phyloP scores from a whole-genome alignment of 92 coral and sea anemone species.

The Montipora capitata region DNA sequence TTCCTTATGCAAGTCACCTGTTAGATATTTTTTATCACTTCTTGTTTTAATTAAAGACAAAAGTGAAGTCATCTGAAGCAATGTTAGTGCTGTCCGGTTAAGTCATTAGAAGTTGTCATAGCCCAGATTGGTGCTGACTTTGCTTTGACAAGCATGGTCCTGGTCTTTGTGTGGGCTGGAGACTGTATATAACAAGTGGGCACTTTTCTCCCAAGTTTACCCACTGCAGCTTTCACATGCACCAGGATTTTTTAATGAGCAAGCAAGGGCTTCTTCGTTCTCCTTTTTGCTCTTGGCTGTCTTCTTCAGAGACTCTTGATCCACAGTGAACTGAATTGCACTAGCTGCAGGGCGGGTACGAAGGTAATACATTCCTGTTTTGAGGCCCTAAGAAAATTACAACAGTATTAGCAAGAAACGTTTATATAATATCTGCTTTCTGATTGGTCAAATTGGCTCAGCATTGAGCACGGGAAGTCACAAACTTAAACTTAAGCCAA shows the following conservation, averaged over 20 bases:
- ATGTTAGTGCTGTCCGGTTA: too few relatives aligned
- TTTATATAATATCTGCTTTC: neutral
- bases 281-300: slow-evolving; percentile 60
- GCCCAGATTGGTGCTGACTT: too few relatives aligned
- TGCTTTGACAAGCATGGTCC: too few relatives aligned
- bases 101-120: too few relatives aligned
- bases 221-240: slow-evolving; percentile 96
- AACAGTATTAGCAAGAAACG: neutral
- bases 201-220: slow-evolving; percentile 8
- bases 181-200: neutral
- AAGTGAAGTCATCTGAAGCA: too few relatives aligned
- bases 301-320: slow-evolving; percentile 86
- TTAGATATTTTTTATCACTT: too few relatives aligned
- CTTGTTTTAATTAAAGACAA: too few relatives aligned
- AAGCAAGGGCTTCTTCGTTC: slow-evolving; percentile 76
- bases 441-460: too few relatives aligned
- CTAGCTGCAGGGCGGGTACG: slow-evolving; percentile 96
- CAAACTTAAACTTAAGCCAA: too few relatives aligned
- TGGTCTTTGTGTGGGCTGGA: too few relatives aligned
- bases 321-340: slow-evolving; percentile 98
- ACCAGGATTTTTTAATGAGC: slow-evolving; percentile 90
- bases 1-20: too few relatives aligned
- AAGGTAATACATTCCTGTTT: slow-evolving; percentile 99
- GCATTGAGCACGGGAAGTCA: too few relatives aligned
- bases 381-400: slow-evolving; percentile 83